Evolutionary conservation across 2,888 invertebrate genomes (phyloP).

Genomic region (Latrodectus hesperus): DNA sequence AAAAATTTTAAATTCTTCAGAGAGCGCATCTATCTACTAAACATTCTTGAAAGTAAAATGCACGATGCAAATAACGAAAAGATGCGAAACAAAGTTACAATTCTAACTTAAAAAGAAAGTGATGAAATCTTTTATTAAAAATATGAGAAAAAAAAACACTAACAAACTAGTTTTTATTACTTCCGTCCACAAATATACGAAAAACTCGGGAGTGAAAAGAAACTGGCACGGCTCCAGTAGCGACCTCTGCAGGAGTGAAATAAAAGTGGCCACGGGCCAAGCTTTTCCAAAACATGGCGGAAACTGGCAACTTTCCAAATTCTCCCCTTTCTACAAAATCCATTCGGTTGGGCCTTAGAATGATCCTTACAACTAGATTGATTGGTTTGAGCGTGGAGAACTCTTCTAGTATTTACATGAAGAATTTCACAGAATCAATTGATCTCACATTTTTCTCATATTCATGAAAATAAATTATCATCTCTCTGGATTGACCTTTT

Average conservation of each 20-base stretch:
- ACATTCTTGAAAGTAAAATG: slow-evolving; percentile 1
- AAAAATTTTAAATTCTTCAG: neutral
- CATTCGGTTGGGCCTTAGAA: neutral
- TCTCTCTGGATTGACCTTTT: too few species aligned
- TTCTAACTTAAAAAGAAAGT: slow-evolving; percentile 33
- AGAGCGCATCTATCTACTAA: too few species aligned
- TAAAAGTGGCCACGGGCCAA: slow-evolving; percentile 45
- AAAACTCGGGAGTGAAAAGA: slow-evolving; percentile 30
- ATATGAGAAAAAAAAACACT: slow-evolving; percentile 7
- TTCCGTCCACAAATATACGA: slow-evolving; percentile 60
- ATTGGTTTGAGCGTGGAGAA: slow-evolving; percentile 12
- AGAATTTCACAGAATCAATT: too few species aligned
- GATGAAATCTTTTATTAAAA: slow-evolving; percentile 52
- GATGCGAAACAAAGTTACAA: slow-evolving; percentile 56
- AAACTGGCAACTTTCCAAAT: slow-evolving; percentile 49
- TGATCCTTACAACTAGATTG: slow-evolving; percentile 15
- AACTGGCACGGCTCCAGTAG: slow-evolving; percentile 55
- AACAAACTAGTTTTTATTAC: slow-evolving; percentile 58
- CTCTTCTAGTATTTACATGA: too few species aligned
- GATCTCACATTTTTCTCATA: too few species aligned
- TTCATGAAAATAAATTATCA: too few species aligned
- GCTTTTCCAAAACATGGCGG: slow-evolving; percentile 62
- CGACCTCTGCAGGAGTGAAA: slow-evolving; percentile 40
- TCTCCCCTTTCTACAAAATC: slow-evolving; percentile 10
- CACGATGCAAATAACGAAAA: slow-evolving; percentile 44